Base-by-base conservation (phyloP, 2,888 invertebrate species). In the Hipparchia sbordonii region DNA sequence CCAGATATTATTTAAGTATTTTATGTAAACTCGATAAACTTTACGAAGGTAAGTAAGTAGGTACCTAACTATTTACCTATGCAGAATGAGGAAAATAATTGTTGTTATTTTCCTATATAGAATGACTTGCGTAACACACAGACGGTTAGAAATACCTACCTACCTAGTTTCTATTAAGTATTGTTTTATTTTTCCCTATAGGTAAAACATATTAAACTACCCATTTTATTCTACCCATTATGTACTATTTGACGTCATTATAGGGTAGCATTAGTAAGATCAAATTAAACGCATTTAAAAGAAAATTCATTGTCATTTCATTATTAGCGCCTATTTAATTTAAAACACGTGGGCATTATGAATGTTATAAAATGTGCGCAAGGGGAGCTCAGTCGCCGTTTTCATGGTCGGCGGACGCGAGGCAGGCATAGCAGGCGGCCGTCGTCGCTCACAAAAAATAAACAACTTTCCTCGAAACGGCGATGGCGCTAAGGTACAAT, bases 401-500 rank as follows among this genome's bases (percentile, higher is more conserved):
- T 89, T 92, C 90, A 92, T 87, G 89, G 91, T 89, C 91, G 87
- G 86, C 87, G 87, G 87, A 88, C 89, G 83, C 85, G 84, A 88
- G 84, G 86, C 87, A 85, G 85, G 87, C 88, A 84, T 87, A 84
- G 89, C 90, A 87, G 88, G 87, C 92, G 87, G 87, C 88, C 88
- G 84, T 80, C 85, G 88, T 80, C 85, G 88, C 82, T 88, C 84
- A 85, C 83, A 87, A 90, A 91, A 92, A 92, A 92, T 92, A 85
- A 81, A 81, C 89, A 91, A 93, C 93, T 93, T 92, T 93, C 92
- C 92, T 91, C 89, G 90, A 92, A 92, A 89, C 90, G 85, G 88
- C 89, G 90, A 91, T 93, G 93, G 93, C 93, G 93, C 93, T 93
- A 90, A 93, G 87, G 80, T 82, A 81, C 70, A 69, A 69, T 65